These are phyloP conservation scores for Tineola bisselliella DNA, from an alignment of 2,888 invertebrate genomes.

Conservation along the genomic window DNA sequence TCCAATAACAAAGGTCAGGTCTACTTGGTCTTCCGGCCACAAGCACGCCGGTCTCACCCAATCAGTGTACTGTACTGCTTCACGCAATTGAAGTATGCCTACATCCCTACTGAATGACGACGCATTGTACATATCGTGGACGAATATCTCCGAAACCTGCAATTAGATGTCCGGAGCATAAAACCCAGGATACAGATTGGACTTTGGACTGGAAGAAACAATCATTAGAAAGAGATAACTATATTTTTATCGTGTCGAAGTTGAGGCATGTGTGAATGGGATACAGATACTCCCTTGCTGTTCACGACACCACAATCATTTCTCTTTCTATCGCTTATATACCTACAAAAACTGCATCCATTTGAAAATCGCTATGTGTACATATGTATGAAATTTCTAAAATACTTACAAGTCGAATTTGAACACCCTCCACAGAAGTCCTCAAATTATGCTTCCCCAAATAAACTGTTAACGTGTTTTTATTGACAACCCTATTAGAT, in stretches of 20 bases:
- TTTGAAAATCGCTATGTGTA: no score
- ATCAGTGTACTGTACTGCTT: conserved; percentile 55
- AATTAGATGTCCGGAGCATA: no score
- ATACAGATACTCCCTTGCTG: no score
- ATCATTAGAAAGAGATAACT: no score
- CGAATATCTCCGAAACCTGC: conserved; percentile 51
- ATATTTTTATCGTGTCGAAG: no score
- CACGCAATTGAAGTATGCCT: conserved; percentile 62
- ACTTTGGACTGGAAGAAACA: no score
- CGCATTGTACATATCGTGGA: conserved; percentile 68
- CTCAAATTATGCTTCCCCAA: conserved; percentile 59
- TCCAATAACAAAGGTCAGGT: conserved; percentile 49
- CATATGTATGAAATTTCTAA: no score
- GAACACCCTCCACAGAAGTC: conserved; percentile 56
- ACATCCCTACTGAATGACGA: conserved; percentile 66
- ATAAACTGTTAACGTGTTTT: conserved; percentile 55
- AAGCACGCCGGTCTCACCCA: conserved; percentile 70
- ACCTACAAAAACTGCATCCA: no score
- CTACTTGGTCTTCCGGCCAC: conserved; percentile 59
- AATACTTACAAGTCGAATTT: conserved; percentile 47
- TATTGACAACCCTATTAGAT: conserved; percentile 43
- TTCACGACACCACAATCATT: no score
- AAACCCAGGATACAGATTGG: no score
- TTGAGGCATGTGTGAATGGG: no score
- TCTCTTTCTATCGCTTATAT: no score